Conservation (phyloP, 2,113 vertebrate genomes). For the Callipepla squamata region DNA sequence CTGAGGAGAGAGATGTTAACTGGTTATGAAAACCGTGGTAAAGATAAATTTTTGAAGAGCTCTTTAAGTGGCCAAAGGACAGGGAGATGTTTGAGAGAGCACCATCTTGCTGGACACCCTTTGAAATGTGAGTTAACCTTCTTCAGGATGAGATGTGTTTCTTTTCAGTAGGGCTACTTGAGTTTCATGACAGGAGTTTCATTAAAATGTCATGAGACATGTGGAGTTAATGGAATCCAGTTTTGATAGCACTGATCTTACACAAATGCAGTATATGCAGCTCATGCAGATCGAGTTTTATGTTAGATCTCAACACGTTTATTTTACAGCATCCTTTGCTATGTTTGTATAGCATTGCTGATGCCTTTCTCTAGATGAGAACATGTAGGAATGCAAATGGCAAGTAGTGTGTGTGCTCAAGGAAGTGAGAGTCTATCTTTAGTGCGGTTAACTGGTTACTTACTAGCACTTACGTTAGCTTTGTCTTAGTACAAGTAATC, state of each 20-base stretch:
- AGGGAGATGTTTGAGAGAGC: background rate
- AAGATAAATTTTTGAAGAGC: background rate
- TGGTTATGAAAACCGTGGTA: background rate
- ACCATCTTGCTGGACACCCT: background rate
- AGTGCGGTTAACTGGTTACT: background rate
- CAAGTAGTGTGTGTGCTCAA: constrained; percentile 46
- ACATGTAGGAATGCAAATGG: background rate
- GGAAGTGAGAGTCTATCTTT: constrained; percentile 13
- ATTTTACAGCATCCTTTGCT: constrained; percentile 31
- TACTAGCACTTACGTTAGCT: background rate
- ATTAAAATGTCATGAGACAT: background rate
- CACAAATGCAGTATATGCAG: background rate
- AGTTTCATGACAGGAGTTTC: background rate
- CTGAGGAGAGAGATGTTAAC: background rate
- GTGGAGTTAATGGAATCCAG: background rate
- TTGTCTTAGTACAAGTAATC: background rate
- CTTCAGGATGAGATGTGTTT: background rate
- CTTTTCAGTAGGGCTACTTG: background rate
- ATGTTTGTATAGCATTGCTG: background rate
- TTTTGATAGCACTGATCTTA: background rate
- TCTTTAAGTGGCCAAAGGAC: background rate
- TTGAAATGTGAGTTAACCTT: background rate
- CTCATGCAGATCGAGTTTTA: constrained; percentile 10
- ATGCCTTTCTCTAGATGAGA: constrained; percentile 21
- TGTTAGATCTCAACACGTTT: constrained; percentile 27